phyloP scores from a whole-genome alignment of 2,113 vertebrate species.

The pig (Sus scrofa) region DNA sequence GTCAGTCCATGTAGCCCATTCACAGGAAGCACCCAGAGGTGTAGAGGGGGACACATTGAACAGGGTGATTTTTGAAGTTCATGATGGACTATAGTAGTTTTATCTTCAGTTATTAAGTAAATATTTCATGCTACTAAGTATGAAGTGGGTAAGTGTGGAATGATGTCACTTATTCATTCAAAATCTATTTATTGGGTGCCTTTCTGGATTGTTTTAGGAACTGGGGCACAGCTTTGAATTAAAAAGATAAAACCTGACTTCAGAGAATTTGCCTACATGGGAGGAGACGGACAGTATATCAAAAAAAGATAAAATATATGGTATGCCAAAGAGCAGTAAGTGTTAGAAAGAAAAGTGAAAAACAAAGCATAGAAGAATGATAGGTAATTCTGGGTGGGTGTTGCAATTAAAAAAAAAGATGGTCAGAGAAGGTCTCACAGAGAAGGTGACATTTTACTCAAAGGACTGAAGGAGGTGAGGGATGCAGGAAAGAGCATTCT shows the following conservation, averaged over 20 bases:
- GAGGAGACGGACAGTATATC: neutral
- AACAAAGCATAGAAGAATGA: neutral
- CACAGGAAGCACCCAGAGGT: neutral
- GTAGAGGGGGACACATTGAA: neutral
- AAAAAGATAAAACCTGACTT: neutral
- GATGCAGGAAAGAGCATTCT: neutral
- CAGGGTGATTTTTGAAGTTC: neutral
- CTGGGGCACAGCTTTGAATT: neutral
- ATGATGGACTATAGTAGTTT: neutral
- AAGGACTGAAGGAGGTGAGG: neutral
- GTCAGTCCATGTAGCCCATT: neutral
- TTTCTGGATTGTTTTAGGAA: neutral
- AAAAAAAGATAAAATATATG: conserved; percentile 35
- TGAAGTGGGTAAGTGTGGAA: neutral
- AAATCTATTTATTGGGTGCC: neutral
- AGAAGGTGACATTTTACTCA: conserved; percentile 15
- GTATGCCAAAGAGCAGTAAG: neutral
- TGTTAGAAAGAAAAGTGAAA: conserved; percentile 45
- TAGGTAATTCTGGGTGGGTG: neutral
- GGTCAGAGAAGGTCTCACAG: neutral
- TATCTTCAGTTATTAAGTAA: neutral
- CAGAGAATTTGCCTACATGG: neutral
- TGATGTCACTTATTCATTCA: neutral
- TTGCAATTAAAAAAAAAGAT: conserved; percentile 11
- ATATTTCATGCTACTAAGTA: neutral